phyloP scores from a whole-genome alignment of 2,797 vertebrate species.

The Philypnodon macrostomus region DNA sequence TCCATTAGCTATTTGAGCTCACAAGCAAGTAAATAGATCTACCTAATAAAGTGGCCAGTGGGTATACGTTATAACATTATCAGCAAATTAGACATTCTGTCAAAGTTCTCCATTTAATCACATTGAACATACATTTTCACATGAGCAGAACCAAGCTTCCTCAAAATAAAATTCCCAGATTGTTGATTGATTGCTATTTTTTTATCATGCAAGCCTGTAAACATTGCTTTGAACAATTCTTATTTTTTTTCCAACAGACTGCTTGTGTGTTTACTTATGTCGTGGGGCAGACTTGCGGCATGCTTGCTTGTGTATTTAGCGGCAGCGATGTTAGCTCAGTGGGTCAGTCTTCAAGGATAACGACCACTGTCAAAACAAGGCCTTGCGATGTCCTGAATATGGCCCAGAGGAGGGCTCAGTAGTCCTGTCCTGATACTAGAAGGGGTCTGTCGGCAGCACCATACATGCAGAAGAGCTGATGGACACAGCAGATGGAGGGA shows the following conservation, averaged over 20 bases:
- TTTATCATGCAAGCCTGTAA: too few relatives aligned
- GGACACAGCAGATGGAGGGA: conserved; percentile 62
- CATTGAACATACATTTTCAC: too few relatives aligned
- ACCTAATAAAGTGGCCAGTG: too few relatives aligned
- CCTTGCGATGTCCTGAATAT: conserved; percentile 70
- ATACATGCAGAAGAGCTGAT: conserved; percentile 44
- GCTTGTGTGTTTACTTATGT: conserved; percentile 62
- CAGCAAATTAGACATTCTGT: too few relatives aligned
- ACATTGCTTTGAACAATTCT: conserved; percentile 28
- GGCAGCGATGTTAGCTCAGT: conserved; percentile 63
- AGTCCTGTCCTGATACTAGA: conserved; percentile 32
- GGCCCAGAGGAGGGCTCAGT: conserved; percentile 2
- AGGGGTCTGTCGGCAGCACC: conserved; percentile 39
- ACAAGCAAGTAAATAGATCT: too few relatives aligned
- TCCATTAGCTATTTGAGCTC: too few relatives aligned
- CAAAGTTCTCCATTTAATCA: too few relatives aligned
- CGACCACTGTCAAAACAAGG: conserved; percentile 67
- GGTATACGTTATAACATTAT: too few relatives aligned
- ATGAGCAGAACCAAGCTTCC: too few relatives aligned
- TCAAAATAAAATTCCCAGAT: too few relatives aligned
- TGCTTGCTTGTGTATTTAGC: conserved; percentile 59
- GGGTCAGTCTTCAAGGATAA: conserved; percentile 52
- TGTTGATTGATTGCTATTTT: too few relatives aligned
- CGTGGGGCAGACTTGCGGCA: conserved; percentile 36
- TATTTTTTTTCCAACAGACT: too few relatives aligned